Conservation (phyloP, 92 coral and sea anemone species). For the Parazoanthus atlanticus region DNA sequence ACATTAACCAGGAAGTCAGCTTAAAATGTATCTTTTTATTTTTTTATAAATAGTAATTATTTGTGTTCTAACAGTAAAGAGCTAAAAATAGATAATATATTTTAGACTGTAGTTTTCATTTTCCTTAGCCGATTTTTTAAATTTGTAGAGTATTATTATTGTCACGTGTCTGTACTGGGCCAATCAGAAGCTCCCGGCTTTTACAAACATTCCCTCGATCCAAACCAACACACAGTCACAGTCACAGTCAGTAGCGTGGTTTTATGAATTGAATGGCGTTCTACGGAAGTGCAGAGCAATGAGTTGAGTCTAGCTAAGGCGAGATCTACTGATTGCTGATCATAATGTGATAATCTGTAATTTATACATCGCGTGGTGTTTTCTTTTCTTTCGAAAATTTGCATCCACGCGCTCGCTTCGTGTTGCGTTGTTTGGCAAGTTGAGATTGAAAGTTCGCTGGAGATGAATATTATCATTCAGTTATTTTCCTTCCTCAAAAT, state of each 20-base stretch:
- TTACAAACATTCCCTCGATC: constrained; percentile 42
- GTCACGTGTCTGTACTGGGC: constrained; percentile 33
- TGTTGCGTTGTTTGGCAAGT: constrained; percentile 3
- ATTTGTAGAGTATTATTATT: background rate
- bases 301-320: background rate
- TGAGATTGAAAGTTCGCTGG: background rate
- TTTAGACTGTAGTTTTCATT: no score
- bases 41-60: no score
- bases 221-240: constrained; percentile 11
- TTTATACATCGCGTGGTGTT: background rate
- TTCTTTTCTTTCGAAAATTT: background rate
- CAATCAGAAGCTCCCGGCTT: constrained; percentile 46
- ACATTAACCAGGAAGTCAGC: no score
- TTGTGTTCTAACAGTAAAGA: no score
- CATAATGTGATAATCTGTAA: constrained; percentile 15
- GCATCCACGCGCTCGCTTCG: background rate
- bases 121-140: no score
- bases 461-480: background rate
- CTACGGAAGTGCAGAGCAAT: background rate
- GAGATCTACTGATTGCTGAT: background rate
- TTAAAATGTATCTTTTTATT: no score
- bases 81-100: no score
- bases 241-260: background rate
- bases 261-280: constrained; percentile 8
- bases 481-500: background rate